A percentile compares a stretch with the other conserved stretches of the same genome.
Conservation (phyloP, 2,888 invertebrate species). For the Trissoscelio sp. region DNA sequence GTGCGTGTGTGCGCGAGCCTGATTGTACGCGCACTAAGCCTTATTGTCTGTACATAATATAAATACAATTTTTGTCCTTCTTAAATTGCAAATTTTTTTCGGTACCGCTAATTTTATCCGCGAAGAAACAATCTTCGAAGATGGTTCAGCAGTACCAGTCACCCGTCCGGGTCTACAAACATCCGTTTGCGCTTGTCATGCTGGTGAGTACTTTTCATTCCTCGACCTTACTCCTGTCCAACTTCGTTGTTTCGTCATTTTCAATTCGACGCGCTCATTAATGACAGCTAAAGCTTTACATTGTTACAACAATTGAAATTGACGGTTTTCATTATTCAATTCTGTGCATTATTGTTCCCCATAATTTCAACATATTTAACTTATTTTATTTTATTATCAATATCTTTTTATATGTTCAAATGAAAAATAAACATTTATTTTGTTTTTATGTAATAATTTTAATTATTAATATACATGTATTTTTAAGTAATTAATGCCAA, state of each 20-base stretch:
- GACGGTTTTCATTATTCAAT: too few relatives aligned
- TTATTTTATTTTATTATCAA: too few relatives aligned
- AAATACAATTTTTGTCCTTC: neutral
- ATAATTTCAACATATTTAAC: too few relatives aligned
- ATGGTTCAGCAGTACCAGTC: conserved; percentile 99
- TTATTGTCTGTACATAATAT: conserved; percentile 45
- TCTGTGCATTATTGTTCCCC: too few relatives aligned
- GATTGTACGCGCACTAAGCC: conserved; percentile 17
- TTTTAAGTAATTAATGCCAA: too few relatives aligned
- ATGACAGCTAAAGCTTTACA: too few relatives aligned
- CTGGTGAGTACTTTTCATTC: conserved; percentile 88
- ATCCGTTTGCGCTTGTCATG: conserved; percentile 98
- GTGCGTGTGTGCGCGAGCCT: conserved; percentile 39
- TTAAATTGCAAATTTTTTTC: neutral
- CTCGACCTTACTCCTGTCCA: neutral
- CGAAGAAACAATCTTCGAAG: conserved; percentile 7
- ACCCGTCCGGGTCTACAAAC: conserved; percentile 97
- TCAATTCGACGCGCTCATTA: neutral
- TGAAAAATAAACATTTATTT: too few relatives aligned
- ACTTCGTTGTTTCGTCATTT: conserved; percentile 36
- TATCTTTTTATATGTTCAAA: too few relatives aligned
- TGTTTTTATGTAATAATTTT: too few relatives aligned
- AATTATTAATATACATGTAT: too few relatives aligned
- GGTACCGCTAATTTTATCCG: neutral
- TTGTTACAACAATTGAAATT: too few relatives aligned